Percentiles rank a stretch among this genome's conserved stretches.
phyloP scores from a whole-genome alignment of 2,888 invertebrate species.

The Brachycybe producta region DNA sequence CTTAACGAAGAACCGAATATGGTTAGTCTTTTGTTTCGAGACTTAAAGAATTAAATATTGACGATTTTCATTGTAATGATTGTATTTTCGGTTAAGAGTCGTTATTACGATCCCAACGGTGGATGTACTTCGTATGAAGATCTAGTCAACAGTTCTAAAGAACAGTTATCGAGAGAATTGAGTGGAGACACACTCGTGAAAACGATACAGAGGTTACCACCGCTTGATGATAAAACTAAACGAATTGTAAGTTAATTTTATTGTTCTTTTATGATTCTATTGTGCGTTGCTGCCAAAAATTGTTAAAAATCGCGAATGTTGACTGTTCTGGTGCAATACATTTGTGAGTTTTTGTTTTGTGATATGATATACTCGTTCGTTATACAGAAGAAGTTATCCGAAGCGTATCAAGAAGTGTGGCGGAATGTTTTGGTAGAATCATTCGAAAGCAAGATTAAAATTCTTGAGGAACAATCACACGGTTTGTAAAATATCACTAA shows the following conservation, averaged over 20 bases:
- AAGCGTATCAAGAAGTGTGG: slow-evolving; percentile 2
- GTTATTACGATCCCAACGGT: not conserved
- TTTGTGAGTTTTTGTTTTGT: too few species aligned
- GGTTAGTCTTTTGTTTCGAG: not conserved
- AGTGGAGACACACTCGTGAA: not conserved
- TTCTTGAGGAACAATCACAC: not conserved
- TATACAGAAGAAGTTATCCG: not conserved
- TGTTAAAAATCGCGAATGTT: too few species aligned
- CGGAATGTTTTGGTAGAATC: not conserved
- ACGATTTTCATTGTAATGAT: too few species aligned
- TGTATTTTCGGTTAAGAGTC: not conserved
- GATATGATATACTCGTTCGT: too few species aligned
- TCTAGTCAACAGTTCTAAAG: not conserved
- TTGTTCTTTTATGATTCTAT: too few species aligned
- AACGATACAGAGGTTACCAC: not conserved
- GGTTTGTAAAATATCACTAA: not conserved
- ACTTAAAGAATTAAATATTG: not conserved
- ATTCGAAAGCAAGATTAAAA: not conserved
- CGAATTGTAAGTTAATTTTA: too few species aligned
- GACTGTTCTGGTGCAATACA: too few species aligned
- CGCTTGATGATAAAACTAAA: too few species aligned
- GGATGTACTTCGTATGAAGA: not conserved
- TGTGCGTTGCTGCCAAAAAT: too few species aligned
- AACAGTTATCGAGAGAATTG: not conserved
- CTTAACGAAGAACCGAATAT: slow-evolving; percentile 9